A percentile compares a stretch with the other conserved stretches of the same genome.
Conservation (phyloP, 2,797 vertebrate genomes). For the Notoglanidium macrostoma region DNA sequence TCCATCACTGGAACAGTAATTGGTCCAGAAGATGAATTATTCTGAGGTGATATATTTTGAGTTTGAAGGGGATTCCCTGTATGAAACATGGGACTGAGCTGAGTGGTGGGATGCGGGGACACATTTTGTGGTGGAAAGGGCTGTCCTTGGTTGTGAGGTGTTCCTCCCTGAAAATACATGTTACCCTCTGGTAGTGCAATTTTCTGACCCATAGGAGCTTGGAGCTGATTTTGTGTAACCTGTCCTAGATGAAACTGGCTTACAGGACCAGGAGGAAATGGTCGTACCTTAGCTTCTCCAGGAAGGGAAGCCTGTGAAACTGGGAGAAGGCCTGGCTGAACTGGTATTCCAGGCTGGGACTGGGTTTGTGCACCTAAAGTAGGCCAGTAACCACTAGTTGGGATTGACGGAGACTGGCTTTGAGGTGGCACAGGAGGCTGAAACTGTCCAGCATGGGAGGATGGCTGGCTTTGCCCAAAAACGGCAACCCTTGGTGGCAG, state of each 20-base stretch:
- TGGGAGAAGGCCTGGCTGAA: constrained; percentile 14
- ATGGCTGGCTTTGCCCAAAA: constrained; percentile 34
- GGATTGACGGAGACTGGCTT: constrained; percentile 23
- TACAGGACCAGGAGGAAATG: constrained; percentile 22
- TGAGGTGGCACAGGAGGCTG: constrained; percentile 39
- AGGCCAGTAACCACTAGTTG: constrained; percentile 7
- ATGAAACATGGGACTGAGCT: constrained; percentile 58
- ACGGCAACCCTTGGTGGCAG: constrained; percentile 22
- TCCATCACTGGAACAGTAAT: constrained; percentile 39
- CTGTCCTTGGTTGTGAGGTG: constrained; percentile 43
- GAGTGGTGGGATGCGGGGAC: constrained; percentile 49
- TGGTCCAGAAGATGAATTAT: constrained; percentile 43
- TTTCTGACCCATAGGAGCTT: constrained; percentile 32
- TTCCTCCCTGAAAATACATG: constrained; percentile 35
- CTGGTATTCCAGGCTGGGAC: constrained; percentile 25
- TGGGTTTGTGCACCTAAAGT: constrained; percentile 36
- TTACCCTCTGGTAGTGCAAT: constrained; percentile 25
- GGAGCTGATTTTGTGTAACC: constrained; percentile 33
- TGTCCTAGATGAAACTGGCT: constrained; percentile 44
- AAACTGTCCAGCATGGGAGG: constrained; percentile 36
- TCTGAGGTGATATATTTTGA: constrained; percentile 54
- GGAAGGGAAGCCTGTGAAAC: constrained; percentile 32
- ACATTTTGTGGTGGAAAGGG: constrained; percentile 46
- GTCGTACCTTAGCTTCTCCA: constrained; percentile 25
- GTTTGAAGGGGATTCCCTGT: constrained; percentile 34